phyloP scores from a whole-genome alignment of 2,888 invertebrate genomes.

The Cryptus armator region DNA sequence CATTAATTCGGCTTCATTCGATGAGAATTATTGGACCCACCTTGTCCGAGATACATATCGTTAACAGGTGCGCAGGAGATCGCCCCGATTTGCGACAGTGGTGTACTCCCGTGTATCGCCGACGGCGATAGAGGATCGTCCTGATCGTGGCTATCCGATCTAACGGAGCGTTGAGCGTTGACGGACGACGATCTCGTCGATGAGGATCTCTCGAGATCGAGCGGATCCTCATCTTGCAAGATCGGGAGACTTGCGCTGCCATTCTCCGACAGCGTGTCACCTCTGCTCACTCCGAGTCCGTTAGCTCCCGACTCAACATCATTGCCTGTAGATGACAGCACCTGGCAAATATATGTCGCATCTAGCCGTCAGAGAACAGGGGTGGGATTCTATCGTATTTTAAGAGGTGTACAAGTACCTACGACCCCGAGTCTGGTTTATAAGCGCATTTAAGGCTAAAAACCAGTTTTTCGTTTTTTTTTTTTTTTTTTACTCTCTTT shows the following conservation, averaged over 20 bases:
- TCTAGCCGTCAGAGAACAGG: slow-evolving; percentile 85
- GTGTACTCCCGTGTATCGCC: slow-evolving; percentile 93
- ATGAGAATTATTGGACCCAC: slow-evolving; percentile 74
- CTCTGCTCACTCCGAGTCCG: slow-evolving; percentile 86
- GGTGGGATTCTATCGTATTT: slow-evolving; percentile 84
- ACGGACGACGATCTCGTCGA: slow-evolving; percentile 81
- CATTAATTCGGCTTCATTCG: not conserved
- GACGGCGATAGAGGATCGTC: slow-evolving; percentile 84
- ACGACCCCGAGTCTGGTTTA: slow-evolving; percentile 30
- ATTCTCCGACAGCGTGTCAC: slow-evolving; percentile 82
- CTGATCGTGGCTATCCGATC: slow-evolving; percentile 82
- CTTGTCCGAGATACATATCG: slow-evolving; percentile 85
- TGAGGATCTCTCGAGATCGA: slow-evolving; percentile 80
- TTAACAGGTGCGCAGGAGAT: slow-evolving; percentile 88
- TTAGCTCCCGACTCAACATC: slow-evolving; percentile 85
- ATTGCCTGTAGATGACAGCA: slow-evolving; percentile 86
- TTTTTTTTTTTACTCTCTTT: slow-evolving; percentile 30
- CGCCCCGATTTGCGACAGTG: slow-evolving; percentile 94
- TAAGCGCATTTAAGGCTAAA: slow-evolving; percentile 2
- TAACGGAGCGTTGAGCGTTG: slow-evolving; percentile 80
- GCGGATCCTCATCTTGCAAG: slow-evolving; percentile 77
- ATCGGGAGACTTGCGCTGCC: slow-evolving; percentile 77
- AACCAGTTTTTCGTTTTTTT: slow-evolving; percentile 15
- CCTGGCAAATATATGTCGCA: slow-evolving; percentile 86
- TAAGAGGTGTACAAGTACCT: slow-evolving; percentile 81